phyloP scores from a whole-genome alignment of 2,888 invertebrate genomes.

The Hylaea fasciaria region DNA sequence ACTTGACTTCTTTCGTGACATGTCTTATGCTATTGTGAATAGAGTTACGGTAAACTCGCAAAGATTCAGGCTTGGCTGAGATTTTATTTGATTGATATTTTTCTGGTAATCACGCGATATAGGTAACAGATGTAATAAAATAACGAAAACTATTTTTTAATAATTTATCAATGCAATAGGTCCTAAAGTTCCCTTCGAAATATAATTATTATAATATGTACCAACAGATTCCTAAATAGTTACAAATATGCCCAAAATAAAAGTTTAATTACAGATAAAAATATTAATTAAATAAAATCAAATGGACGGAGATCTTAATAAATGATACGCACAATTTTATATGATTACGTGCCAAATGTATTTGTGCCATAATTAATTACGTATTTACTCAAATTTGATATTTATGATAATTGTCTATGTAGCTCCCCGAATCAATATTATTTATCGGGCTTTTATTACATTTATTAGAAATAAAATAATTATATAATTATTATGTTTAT shows the following conservation, averaged over 20 bases:
- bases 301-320: conserved; percentile 21
- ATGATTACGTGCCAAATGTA: conserved; percentile 47
- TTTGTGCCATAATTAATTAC: conserved; percentile 38
- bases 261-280: not conserved
- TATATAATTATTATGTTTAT: conserved; percentile 30
- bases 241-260: not conserved
- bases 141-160: no score
- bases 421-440: conserved; percentile 33
- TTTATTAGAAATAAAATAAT: conserved; percentile 13
- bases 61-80: conserved; percentile 1
- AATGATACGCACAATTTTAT: conserved; percentile 46
- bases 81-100: conserved; percentile 19
- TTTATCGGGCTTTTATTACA: conserved; percentile 33
- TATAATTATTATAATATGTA: no score
- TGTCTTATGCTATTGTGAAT: no score
- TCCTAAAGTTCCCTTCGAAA: no score
- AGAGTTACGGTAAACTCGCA: not conserved
- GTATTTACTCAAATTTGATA: conserved; percentile 43
- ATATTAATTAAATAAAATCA: conserved; percentile 26
- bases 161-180: no score
- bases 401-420: conserved; percentile 31
- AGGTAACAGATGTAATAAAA: no score
- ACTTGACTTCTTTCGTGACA: no score
- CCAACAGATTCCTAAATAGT: no score
- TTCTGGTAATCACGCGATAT: not conserved